Conservation (phyloP, 2,113 vertebrate genomes). For the Cavia aperea region DNA sequence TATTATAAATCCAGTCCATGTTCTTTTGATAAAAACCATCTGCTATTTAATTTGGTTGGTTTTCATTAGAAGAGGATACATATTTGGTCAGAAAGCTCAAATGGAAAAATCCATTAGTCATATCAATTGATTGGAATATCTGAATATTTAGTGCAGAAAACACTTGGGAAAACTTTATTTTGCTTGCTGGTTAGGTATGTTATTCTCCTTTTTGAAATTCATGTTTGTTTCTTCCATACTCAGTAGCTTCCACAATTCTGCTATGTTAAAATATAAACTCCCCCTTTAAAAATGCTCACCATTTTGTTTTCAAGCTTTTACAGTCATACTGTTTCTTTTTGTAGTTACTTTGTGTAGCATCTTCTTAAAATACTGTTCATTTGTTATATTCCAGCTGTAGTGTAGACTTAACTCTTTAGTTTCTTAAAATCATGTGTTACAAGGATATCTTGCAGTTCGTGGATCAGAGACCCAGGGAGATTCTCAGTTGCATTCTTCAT, state of each 20-base stretch:
- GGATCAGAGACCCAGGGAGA: constrained; percentile 72
- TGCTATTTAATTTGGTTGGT: constrained; percentile 76
- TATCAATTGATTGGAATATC: constrained; percentile 69
- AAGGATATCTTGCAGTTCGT: constrained; percentile 72
- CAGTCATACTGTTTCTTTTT: constrained; percentile 70
- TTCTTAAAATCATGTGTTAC: constrained; percentile 71
- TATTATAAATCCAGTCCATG: constrained; percentile 75
- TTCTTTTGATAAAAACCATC: constrained; percentile 75
- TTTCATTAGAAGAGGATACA: constrained; percentile 77
- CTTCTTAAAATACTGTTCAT: constrained; percentile 67
- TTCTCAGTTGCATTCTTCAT: constrained; percentile 74
- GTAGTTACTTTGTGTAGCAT: constrained; percentile 69
- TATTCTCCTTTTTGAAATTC: constrained; percentile 72
- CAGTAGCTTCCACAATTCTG: constrained; percentile 74
- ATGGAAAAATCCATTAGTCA: constrained; percentile 75
- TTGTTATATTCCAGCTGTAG: constrained; percentile 66
- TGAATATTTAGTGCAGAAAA: constrained; percentile 71
- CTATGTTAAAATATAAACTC: constrained; percentile 72
- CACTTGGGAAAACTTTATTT: constrained; percentile 73
- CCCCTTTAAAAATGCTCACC: constrained; percentile 74
- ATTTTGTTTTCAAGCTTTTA: constrained; percentile 74
- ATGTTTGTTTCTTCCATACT: constrained; percentile 74
- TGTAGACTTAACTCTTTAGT: constrained; percentile 73
- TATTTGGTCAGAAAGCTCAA: constrained; percentile 70
- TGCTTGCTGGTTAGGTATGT: constrained; percentile 73